Conservation (phyloP, 2,888 invertebrate species). For the Epinotia nisella region DNA sequence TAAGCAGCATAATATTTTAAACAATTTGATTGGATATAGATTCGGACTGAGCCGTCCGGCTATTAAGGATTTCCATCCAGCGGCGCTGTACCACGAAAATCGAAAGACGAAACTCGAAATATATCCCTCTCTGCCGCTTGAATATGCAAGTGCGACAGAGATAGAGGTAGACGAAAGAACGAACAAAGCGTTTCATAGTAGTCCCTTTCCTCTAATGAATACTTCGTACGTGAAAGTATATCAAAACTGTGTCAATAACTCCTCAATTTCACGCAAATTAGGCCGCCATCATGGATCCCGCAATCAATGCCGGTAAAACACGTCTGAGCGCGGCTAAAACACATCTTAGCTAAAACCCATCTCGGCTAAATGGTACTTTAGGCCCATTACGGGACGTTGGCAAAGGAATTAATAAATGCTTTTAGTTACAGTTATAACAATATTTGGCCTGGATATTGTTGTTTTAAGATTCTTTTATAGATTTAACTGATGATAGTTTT, state of each 20-base stretch:
- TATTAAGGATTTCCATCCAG: not conserved
- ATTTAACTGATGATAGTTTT: not conserved
- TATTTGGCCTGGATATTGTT: slow-evolving; percentile 5
- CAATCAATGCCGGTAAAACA: slow-evolving; percentile 10
- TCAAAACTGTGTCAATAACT: slow-evolving; percentile 15
- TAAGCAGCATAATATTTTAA: not conserved
- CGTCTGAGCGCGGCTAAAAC: slow-evolving; percentile 18
- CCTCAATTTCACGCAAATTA: slow-evolving; percentile 10
- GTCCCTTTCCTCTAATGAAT: not conserved
- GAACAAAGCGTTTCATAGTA: too few species aligned
- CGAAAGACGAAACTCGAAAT: too few species aligned
- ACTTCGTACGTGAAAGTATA: not conserved
- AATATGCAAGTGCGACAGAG: too few species aligned
- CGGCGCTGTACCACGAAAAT: too few species aligned
- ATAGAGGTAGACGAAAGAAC: too few species aligned
- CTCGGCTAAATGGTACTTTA: slow-evolving; percentile 14
- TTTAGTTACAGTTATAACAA: slow-evolving; percentile 31
- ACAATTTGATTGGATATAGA: not conserved
- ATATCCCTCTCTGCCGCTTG: too few species aligned
- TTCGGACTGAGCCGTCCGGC: too few species aligned
- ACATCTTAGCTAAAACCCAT: slow-evolving; percentile 19
- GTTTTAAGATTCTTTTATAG: not conserved
- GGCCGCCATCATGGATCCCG: slow-evolving; percentile 1
- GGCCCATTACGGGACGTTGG: slow-evolving; percentile 10
- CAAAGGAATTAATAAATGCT: slow-evolving; percentile 19